Conservation (phyloP, 2,113 vertebrate species). For the Lontra canadensis region DNA sequence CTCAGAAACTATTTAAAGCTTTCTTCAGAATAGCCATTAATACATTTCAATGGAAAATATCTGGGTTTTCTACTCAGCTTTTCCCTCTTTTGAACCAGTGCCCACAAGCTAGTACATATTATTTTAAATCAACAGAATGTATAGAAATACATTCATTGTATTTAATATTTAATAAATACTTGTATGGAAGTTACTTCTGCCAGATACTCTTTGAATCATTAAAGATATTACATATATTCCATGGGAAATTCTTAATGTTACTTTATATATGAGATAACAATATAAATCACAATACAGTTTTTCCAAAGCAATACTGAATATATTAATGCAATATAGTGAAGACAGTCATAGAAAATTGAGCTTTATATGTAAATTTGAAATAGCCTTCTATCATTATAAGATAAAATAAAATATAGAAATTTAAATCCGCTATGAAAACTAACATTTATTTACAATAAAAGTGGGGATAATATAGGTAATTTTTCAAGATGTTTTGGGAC, state of each 20-base stretch:
- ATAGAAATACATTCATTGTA: neutral
- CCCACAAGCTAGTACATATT: neutral
- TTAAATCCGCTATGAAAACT: neutral
- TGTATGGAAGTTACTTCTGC: neutral
- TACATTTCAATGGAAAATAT: neutral
- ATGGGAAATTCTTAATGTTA: neutral
- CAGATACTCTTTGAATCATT: neutral
- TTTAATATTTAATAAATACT: constrained; percentile 15
- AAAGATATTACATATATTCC: neutral
- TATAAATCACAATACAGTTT: neutral
- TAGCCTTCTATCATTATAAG: neutral
- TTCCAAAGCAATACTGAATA: neutral
- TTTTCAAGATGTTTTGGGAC: neutral
- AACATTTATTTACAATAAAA: neutral
- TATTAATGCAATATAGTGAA: neutral
- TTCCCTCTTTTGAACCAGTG: neutral
- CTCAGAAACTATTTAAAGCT: neutral
- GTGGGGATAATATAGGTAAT: neutral
- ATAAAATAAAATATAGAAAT: neutral
- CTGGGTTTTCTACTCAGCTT: neutral
- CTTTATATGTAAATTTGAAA: neutral
- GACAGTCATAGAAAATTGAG: neutral
- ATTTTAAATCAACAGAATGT: neutral
- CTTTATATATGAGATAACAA: neutral
- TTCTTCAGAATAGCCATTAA: neutral